Conservation (phyloP, 2,888 invertebrate genomes). For the Chrysolina oricalcia region DNA sequence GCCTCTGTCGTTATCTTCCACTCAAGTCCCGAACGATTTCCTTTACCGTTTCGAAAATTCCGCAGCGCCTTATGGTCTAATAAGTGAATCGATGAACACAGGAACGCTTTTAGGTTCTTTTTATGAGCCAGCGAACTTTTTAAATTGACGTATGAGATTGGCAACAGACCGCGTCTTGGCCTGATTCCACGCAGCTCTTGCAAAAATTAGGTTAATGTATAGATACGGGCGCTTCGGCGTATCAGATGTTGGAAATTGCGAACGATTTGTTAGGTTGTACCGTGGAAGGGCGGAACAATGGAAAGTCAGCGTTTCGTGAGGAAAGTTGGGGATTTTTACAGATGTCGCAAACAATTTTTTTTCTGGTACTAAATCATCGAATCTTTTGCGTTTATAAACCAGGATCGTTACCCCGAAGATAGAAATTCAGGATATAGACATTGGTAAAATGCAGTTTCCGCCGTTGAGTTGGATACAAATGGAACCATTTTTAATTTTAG, state of each 20-base stretch:
- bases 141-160: slow-evolving; percentile 53
- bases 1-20: slow-evolving; percentile 8
- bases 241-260: slow-evolving; percentile 8
- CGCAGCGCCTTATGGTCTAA: slow-evolving; percentile 41
- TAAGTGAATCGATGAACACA: slow-evolving; percentile 55
- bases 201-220: slow-evolving; percentile 36
- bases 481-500: no score
- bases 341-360: background rate
- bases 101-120: slow-evolving; percentile 54
- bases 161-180: slow-evolving; percentile 45
- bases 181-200: slow-evolving; percentile 39
- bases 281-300: background rate
- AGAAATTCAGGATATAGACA: no score
- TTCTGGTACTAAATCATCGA: background rate
- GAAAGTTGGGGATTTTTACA: background rate
- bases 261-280: slow-evolving; percentile 16
- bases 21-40: slow-evolving; percentile 7
- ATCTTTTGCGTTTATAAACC: no score
- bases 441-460: no score
- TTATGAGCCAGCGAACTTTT: slow-evolving; percentile 47
- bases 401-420: no score
- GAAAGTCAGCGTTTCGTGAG: background rate
- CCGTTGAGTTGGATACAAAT: no score
- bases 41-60: slow-evolving; percentile 19
- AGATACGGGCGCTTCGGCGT: slow-evolving; percentile 5